Evolutionary conservation across 2,113 vertebrate genomes (phyloP).

Genomic region (Opisthocomus hoazin): DNA sequence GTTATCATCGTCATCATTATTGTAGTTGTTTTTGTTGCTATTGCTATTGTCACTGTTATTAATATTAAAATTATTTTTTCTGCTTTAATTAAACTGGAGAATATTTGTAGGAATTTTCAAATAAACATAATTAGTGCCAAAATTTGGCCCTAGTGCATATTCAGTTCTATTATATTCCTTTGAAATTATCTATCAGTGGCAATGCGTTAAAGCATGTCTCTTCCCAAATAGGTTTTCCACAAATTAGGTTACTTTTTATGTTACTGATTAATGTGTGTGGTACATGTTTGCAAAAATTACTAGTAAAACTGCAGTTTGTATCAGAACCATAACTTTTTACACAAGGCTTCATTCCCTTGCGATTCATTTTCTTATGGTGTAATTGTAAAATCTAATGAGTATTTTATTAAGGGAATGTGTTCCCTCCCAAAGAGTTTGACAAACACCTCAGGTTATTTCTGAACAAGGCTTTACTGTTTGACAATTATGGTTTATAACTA

Average conservation of each 20-base stretch:
- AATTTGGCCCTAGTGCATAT: neutral
- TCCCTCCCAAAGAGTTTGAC: neutral
- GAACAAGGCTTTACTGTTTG: neutral
- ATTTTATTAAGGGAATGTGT: conserved; percentile 27
- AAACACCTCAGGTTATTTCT: neutral
- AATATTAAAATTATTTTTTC: neutral
- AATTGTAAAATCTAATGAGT: neutral
- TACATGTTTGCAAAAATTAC: neutral
- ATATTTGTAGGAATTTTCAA: neutral
- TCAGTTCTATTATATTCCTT: neutral
- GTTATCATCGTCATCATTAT: neutral
- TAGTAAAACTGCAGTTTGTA: conserved; percentile 1
- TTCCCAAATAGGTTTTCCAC: neutral
- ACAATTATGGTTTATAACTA: neutral
- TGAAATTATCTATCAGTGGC: neutral
- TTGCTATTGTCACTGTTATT: neutral
- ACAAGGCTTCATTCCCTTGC: neutral
- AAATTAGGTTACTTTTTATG: neutral
- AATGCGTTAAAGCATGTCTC: neutral
- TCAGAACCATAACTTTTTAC: conserved; percentile 8
- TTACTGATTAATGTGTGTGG: neutral
- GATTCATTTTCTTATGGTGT: neutral
- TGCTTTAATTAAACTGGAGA: neutral
- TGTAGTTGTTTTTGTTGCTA: neutral
- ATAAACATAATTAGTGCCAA: neutral